Evolutionary conservation across 2,113 vertebrate species (phyloP).

Genomic region (Arvicanthis niloticus): DNA sequence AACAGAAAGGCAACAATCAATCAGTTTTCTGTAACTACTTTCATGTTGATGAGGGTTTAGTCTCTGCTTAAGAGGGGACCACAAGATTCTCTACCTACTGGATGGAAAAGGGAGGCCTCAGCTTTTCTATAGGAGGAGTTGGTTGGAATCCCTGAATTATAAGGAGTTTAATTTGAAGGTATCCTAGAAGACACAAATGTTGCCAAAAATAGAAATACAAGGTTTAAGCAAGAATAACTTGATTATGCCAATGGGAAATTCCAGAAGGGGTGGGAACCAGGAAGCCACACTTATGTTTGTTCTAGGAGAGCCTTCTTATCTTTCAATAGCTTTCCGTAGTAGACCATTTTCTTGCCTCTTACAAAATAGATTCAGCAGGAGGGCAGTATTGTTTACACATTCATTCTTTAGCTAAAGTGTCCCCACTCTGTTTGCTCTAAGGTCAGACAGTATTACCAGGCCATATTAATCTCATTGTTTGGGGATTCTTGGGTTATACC

Average conservation of each 20-base stretch:
- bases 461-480: background rate
- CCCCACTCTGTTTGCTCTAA: background rate
- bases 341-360: background rate
- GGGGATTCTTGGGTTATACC: too few species aligned
- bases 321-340: background rate
- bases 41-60: background rate
- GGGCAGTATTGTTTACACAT: background rate
- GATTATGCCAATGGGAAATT: background rate
- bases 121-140: background rate
- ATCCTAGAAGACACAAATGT: background rate
- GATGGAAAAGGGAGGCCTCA: background rate
- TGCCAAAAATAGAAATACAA: background rate
- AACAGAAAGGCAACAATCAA: background rate
- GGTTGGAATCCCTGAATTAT: background rate
- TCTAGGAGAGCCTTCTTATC: background rate
- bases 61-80: background rate
- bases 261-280: background rate
- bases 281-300: background rate
- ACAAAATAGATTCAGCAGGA: background rate
- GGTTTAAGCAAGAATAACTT: background rate
- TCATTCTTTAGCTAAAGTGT: background rate
- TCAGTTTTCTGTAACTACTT: background rate
- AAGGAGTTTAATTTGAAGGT: background rate
- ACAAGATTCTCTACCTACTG: background rate
- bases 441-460: background rate